phyloP scores from a whole-genome alignment of 2,888 invertebrate species.

The Rutpela maculata region DNA sequence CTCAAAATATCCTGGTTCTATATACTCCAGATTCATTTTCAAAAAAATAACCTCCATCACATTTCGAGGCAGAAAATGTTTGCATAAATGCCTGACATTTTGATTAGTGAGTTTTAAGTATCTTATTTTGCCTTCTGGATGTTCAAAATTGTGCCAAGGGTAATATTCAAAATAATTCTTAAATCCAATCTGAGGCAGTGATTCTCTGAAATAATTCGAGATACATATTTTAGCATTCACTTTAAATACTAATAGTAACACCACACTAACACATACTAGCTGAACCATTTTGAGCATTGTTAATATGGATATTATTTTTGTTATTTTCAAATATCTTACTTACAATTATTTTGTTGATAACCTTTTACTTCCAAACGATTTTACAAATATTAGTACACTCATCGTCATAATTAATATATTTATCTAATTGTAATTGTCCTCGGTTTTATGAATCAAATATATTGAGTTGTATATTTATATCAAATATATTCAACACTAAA shows the following conservation, averaged over 20 bases:
- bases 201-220: constrained; percentile 38
- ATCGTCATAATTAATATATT: no score
- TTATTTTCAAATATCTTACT: not conserved
- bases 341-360: constrained; percentile 13
- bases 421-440: no score
- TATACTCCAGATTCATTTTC: constrained; percentile 53
- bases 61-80: constrained; percentile 22
- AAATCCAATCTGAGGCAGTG: constrained; percentile 26
- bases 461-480: no score
- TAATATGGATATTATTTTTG: not conserved
- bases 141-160: constrained; percentile 48
- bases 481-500: not conserved
- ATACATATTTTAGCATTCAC: constrained; percentile 33
- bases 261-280: not conserved
- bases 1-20: constrained; percentile 55
- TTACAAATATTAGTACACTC: not conserved
- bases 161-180: constrained; percentile 52
- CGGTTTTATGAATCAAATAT: no score
- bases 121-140: constrained; percentile 42
- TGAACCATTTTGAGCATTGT: not conserved
- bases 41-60: constrained; percentile 51
- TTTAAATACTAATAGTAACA: not conserved
- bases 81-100: constrained; percentile 49
- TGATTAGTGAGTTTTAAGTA: constrained; percentile 37
- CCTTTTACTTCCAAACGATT: constrained; percentile 1